Evolutionary conservation across 1,140 invertebrate species (phyloP).

Genomic region (Tribolium castaneum): DNA sequence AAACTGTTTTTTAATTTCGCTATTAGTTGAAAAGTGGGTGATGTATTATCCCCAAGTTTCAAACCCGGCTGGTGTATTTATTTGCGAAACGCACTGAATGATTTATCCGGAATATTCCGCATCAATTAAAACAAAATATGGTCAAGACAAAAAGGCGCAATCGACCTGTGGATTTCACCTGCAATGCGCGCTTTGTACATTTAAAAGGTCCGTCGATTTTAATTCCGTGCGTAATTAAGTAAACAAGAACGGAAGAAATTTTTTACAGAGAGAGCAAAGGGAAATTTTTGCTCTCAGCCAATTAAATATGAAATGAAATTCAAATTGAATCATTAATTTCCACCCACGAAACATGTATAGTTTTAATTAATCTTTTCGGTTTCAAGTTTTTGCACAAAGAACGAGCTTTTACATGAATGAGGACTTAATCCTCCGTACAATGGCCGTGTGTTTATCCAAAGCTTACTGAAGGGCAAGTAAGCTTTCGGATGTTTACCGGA

Average conservation of each 20-base stretch:
- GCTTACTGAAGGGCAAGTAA: constrained; percentile 9
- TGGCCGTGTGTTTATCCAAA: constrained; percentile 18
- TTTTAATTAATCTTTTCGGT: background rate
- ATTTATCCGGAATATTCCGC: too few relatives aligned
- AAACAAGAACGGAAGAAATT: constrained; percentile 21
- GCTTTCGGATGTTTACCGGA: constrained; percentile 15
- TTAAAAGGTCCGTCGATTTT: constrained; percentile 26
- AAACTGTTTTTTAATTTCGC: background rate
- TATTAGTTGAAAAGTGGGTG: background rate
- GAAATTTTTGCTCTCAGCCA: constrained; percentile 13
- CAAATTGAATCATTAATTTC: constrained; percentile 20
- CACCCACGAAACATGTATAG: background rate
- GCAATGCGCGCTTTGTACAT: constrained; percentile 6
- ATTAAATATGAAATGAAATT: constrained; percentile 1
- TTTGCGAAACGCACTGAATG: background rate
- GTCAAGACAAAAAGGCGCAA: background rate
- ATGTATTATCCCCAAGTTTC: background rate
- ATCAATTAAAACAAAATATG: background rate
- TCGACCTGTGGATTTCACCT: constrained; percentile 7
- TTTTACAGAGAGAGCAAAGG: constrained; percentile 19
- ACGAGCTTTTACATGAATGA: background rate
- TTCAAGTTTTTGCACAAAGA: background rate
- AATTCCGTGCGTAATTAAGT: constrained; percentile 23
- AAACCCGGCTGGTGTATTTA: background rate
- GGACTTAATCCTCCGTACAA: constrained; percentile 7